Evolutionary conservation across 2,113 vertebrate genomes (phyloP).

Genomic region (Pelusios castaneus): DNA sequence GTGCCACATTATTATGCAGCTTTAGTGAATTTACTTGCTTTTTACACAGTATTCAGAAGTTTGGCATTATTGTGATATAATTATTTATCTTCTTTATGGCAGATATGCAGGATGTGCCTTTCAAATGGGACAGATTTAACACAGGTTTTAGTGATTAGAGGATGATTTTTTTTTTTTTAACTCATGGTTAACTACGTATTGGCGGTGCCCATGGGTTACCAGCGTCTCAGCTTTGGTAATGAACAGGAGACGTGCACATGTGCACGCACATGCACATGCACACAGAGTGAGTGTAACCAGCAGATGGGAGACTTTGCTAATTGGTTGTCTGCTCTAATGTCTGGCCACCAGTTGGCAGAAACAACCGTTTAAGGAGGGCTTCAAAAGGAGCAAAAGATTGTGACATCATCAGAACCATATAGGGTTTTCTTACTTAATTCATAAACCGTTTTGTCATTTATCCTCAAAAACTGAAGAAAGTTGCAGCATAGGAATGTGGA

Average conservation of each 20-base stretch:
- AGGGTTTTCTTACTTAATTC: background rate
- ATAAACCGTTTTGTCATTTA: background rate
- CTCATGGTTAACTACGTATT: background rate
- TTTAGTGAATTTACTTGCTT: conserved; percentile 1
- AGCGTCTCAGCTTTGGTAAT: background rate
- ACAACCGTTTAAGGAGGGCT: background rate
- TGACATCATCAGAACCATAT: background rate
- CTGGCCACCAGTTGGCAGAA: background rate
- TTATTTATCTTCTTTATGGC: background rate
- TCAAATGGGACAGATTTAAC: background rate
- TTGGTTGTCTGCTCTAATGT: background rate
- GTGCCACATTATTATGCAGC: background rate
- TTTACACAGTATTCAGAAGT: background rate
- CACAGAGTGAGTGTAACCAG: background rate
- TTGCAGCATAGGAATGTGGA: fast-evolving
- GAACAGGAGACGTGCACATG: fast-evolving
- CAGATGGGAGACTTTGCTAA: background rate
- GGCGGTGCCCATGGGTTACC: background rate
- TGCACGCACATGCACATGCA: background rate
- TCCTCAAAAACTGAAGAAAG: background rate
- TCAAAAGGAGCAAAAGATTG: conserved; percentile 14
- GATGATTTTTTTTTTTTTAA: background rate
- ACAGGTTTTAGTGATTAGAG: background rate
- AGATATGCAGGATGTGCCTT: background rate
- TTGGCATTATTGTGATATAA: background rate